Conservation (phyloP, 2,113 vertebrate species). For the cat (Felis catus) region DNA sequence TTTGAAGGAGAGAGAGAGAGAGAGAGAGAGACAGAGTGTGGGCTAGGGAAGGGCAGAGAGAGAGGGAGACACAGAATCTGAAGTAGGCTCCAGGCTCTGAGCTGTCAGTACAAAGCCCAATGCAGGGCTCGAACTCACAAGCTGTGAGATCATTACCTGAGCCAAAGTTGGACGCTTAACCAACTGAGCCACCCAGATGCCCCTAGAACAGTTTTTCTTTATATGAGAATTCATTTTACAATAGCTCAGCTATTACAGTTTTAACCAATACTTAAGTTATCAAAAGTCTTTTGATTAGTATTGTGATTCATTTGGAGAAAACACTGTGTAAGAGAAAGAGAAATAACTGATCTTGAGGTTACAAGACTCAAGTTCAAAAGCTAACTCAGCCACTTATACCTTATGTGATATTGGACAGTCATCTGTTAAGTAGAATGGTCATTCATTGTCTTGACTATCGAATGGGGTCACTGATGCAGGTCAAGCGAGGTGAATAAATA, state of each 20-base stretch:
- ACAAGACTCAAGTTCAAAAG: neutral
- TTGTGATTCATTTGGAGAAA: slow-evolving; percentile 18
- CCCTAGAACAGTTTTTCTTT: neutral
- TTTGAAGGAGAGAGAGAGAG: too few relatives aligned
- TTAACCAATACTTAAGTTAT: slow-evolving; percentile 73
- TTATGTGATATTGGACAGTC: neutral
- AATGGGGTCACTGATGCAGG: neutral
- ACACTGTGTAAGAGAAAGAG: neutral
- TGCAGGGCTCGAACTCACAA: too few relatives aligned
- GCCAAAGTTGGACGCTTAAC: too few relatives aligned
- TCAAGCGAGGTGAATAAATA: slow-evolving; percentile 45
- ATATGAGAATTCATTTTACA: slow-evolving; percentile 60
- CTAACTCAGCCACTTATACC: neutral
- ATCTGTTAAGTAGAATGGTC: neutral
- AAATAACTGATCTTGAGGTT: neutral
- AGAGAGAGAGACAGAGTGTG: too few relatives aligned
- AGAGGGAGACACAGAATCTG: too few relatives aligned
- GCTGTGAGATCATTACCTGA: too few relatives aligned
- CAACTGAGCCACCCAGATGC: too few relatives aligned
- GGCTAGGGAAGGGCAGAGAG: too few relatives aligned
- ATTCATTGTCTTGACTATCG: neutral
- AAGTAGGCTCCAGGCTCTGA: too few relatives aligned
- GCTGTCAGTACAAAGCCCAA: too few relatives aligned
- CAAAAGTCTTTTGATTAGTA: slow-evolving; percentile 55
- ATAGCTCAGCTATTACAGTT: slow-evolving; percentile 57